Evolutionary conservation across 2,888 invertebrate genomes (phyloP), one percentile per base, ranked within the genome.

Genomic region (Lacanobia oleracea): DNA sequence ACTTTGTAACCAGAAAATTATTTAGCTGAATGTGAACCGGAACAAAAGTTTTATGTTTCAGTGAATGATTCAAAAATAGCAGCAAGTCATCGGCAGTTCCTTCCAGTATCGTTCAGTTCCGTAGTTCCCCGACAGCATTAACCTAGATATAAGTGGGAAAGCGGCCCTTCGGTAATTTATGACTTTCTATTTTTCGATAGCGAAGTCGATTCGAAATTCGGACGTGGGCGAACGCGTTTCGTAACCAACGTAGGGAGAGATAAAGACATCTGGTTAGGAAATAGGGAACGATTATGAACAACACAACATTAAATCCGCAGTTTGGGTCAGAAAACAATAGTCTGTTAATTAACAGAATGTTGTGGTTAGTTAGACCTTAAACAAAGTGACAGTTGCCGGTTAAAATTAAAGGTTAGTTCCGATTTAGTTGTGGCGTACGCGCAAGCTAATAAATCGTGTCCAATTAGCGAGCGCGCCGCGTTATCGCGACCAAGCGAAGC

Each of bases 181-280:
- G 91, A 93, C 95, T 96, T 96, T 96, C 95, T 95, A 95, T 95
- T 94, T 95, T 95, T 95, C 93, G 93, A 94, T 94, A 92, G 93
- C 91, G 89, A 92, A 93, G 91, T 91, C 89, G 90, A 90, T 91
- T 91, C 87, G 90, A 92, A 92, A 91, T 92, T 93, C 88, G 88
- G 87, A 88, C 90, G 95, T 95, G 94, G 95, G 95, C 94, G 95
- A 91, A 91, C 92, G 86, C 86, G 92, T 93, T 93, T 88, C 88
- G 88, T 90, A 90, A 90, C 84, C 68, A 82, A 88, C 81, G 81
- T 73, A 83, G 76, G 73, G 72, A 83, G 72, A 83, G 86, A 88
- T 87, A 85, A 86, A 84, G 77, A 81, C 82, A 79, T 86, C 84
- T 85, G 70, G 80, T 82, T 71, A 62, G 67, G 83, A 81, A 86